These are phyloP conservation scores for Denticeps clupeoides DNA, from an alignment of 2,797 vertebrate species.

Conservation along the genomic window DNA sequence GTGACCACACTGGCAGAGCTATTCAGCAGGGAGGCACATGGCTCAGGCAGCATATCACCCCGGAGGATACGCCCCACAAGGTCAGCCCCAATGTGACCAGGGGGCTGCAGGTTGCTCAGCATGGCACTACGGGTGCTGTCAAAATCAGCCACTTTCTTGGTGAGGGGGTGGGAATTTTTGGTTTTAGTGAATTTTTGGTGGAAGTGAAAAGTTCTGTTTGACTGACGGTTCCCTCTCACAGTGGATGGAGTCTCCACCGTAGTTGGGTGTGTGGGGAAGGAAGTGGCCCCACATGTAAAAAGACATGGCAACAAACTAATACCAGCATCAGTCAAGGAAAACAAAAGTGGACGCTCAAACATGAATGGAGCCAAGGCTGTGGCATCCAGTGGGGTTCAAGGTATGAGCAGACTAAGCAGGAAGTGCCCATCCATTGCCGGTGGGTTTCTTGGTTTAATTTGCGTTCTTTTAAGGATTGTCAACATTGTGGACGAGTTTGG, in stretches of 20 bases:
- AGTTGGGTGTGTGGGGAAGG: slow-evolving; percentile 73
- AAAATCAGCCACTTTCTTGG: slow-evolving; percentile 87
- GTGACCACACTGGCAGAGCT: slow-evolving; percentile 78
- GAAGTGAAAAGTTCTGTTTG: background rate
- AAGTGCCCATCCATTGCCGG: too few species aligned
- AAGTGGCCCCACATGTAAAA: slow-evolving; percentile 83
- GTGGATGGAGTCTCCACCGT: slow-evolving; percentile 82
- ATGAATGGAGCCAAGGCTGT: slow-evolving; percentile 79
- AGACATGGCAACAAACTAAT: slow-evolving; percentile 85
- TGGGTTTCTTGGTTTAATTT: background rate
- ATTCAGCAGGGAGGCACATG: slow-evolving; percentile 84
- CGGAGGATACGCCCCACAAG: slow-evolving; percentile 80
- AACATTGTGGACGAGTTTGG: slow-evolving; percentile 84
- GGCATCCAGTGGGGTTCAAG: slow-evolving; percentile 77
- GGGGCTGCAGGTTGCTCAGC: slow-evolving; percentile 71
- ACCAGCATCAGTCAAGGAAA: slow-evolving; percentile 81
- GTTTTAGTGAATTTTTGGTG: background rate
- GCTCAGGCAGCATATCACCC: slow-evolving; percentile 78
- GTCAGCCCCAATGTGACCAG: slow-evolving; percentile 74
- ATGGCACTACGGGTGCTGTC: slow-evolving; percentile 77
- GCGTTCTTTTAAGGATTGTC: slow-evolving; percentile 64
- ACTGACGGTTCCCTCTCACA: slow-evolving; percentile 40
- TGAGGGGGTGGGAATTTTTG: slow-evolving; percentile 37
- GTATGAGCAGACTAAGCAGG: slow-evolving; percentile 38
- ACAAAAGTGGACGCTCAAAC: slow-evolving; percentile 71